Conservation (phyloP, 2,888 invertebrate genomes). For the Meghimatium bilineatum region DNA sequence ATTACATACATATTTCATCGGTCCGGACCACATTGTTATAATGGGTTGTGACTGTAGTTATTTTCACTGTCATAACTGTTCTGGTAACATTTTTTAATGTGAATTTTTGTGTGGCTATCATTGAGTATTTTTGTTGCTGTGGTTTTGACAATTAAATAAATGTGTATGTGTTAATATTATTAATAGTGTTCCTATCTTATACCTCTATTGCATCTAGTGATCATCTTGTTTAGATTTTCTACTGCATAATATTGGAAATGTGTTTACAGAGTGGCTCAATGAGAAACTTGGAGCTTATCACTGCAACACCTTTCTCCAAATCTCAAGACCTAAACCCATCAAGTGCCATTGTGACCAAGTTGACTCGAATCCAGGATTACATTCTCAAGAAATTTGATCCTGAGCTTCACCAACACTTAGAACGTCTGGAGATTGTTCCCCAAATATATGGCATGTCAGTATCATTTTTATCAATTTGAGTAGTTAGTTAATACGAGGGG, state of each 20-base stretch:
- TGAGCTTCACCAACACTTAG: conserved; percentile 83
- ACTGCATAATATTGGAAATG: neutral
- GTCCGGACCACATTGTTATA: no score
- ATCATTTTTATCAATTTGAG: neutral
- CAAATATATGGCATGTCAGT: conserved; percentile 91
- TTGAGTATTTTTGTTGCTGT: no score
- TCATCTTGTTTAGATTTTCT: neutral
- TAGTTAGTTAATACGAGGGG: neutral
- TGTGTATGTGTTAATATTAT: no score
- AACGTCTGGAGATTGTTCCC: conserved; percentile 86
- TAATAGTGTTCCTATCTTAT: no score
- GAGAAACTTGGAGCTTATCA: conserved; percentile 54
- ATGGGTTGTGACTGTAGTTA: no score
- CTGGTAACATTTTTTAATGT: no score
- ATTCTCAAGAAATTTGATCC: conserved; percentile 83
- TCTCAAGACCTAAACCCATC: conserved; percentile 77
- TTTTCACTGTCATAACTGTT: no score
- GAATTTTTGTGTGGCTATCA: no score
- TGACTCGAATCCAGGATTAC: conserved; percentile 80
- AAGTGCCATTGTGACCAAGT: conserved; percentile 77
- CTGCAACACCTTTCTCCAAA: conserved; percentile 75
- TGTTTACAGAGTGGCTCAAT: conserved; percentile 42
- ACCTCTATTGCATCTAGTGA: neutral
- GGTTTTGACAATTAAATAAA: no score
- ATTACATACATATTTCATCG: no score